Base-by-base conservation (phyloP, 2,888 invertebrate genomes). In the Sinhomidia bicolor region DNA sequence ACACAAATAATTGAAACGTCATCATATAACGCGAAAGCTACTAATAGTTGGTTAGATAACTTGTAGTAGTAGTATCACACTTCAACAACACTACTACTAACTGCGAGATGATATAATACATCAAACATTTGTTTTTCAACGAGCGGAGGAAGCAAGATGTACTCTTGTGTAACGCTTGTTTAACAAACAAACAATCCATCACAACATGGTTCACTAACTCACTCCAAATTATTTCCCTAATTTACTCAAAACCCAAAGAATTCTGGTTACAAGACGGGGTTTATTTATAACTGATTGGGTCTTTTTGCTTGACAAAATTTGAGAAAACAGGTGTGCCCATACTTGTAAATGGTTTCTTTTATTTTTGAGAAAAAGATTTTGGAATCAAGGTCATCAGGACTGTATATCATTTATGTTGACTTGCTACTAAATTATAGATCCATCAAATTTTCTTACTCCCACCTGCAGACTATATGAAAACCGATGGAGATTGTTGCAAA, bases 131-230 rank as follows among this genome's bases (percentile, higher is more conserved):
- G 60, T 60, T 80, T 80, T 80, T 41, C 0, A n/a, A n/a, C n/a
- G n/a, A n/a, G n/a, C n/a, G 1, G 36, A 12, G 32, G 14, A 29
- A 54, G n/a, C n/a, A 62, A 36, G 62, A 60, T 47, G 82, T 26
- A 62, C 65, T 79, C n/a, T n/a, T 78, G 47, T 65, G 36, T 10
- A 51, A 62, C 54, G 65, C 79, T 84, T 57, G 71, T 74, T 76
- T 84, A 74, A 47, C 78, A 85, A 60, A 80, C 71, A 80, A 80
- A n/a, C 80, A 86, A 86, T 86, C 86, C 68, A 86, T 86, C 86
- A 86, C 41, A 71, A 57, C 68, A 86, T 71, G 86, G 26, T 71
- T 57, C 80, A 71, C 54, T 20, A 23, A 32, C 71, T 80, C 41
- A 26, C 71, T 80, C 65, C 29, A 57, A 44, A 54, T 71, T 80